A percentile compares a stretch with the other conserved stretches of the same genome.
phyloP scores from a whole-genome alignment of 2,888 invertebrate genomes.

The Arge pagana region DNA sequence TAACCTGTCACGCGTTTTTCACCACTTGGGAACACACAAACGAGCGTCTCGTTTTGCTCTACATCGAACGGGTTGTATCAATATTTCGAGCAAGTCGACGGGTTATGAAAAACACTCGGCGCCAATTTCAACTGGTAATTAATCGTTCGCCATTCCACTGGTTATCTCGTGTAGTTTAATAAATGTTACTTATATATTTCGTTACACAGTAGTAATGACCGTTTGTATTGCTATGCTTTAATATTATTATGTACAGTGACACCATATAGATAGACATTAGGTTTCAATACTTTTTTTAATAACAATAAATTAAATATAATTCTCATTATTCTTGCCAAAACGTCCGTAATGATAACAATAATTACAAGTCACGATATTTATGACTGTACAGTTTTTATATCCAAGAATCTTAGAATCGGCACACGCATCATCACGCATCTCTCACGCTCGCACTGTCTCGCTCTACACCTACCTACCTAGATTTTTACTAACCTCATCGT shows the following conservation, averaged over 20 bases:
- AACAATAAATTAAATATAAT: constrained; percentile 54
- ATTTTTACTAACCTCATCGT: constrained; percentile 40
- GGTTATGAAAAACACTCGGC: too few species aligned
- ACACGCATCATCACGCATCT: constrained; percentile 31
- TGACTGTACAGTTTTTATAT: constrained; percentile 41
- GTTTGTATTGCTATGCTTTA: constrained; percentile 29
- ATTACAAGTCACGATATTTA: constrained; percentile 36
- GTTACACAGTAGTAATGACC: constrained; percentile 27
- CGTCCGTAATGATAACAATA: constrained; percentile 32
- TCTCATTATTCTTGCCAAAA: constrained; percentile 36
- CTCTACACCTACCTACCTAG: constrained; percentile 38
- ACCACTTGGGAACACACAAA: too few species aligned
- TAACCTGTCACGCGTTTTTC: too few species aligned
- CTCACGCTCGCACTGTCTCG: constrained; percentile 27
- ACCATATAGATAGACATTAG: constrained; percentile 47
- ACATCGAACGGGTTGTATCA: too few species aligned
- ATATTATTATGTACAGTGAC: constrained; percentile 55
- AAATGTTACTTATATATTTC: constrained; percentile 23
- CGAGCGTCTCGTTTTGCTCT: too few species aligned
- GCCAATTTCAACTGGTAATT: not conserved
- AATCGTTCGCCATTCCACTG: constrained; percentile 12
- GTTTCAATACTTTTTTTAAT: constrained; percentile 38
- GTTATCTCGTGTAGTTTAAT: not conserved
- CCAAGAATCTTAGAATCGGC: constrained; percentile 43
- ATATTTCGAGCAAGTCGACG: too few species aligned